Evolutionary conservation across 2,888 invertebrate species (phyloP).

Genomic region (Ectropis crepuscularia): DNA sequence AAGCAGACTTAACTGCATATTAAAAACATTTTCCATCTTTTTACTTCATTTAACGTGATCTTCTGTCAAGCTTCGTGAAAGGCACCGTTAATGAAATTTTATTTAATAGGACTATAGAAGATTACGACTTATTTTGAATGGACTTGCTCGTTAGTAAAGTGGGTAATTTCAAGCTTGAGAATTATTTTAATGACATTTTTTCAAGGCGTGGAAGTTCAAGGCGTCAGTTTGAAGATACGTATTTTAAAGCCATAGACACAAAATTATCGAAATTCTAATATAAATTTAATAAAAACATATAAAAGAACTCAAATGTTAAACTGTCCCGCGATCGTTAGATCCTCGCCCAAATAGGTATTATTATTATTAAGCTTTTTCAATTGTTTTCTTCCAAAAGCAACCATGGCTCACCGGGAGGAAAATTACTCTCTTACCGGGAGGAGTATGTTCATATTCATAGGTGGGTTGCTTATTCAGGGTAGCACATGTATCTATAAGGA

Average conservation of each 20-base stretch:
- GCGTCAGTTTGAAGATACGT: neutral
- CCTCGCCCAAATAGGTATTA: too few relatives aligned
- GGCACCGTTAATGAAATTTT: slow-evolving; percentile 60
- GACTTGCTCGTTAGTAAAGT: slow-evolving; percentile 25
- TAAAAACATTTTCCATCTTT: slow-evolving; percentile 53
- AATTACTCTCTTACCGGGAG: too few relatives aligned
- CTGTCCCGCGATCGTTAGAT: too few relatives aligned
- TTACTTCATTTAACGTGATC: slow-evolving; percentile 55
- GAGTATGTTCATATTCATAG: too few relatives aligned
- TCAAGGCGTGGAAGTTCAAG: slow-evolving; percentile 2
- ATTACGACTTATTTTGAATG: slow-evolving; percentile 27
- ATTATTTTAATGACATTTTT: slow-evolving; percentile 23
- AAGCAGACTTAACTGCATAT: slow-evolving; percentile 48
- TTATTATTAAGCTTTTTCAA: too few relatives aligned
- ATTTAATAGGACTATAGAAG: slow-evolving; percentile 43
- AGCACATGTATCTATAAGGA: too few relatives aligned
- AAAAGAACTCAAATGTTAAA: too few relatives aligned
- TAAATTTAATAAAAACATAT: too few relatives aligned
- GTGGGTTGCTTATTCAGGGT: too few relatives aligned
- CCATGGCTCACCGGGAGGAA: too few relatives aligned
- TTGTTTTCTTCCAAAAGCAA: too few relatives aligned
- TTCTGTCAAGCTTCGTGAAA: slow-evolving; percentile 47
- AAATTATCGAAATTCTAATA: too few relatives aligned
- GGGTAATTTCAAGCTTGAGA: slow-evolving; percentile 24
- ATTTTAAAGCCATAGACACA: neutral